Evolutionary conservation across 2,797 vertebrate genomes (phyloP).

Genomic region (Rhyacichthys aspro): DNA sequence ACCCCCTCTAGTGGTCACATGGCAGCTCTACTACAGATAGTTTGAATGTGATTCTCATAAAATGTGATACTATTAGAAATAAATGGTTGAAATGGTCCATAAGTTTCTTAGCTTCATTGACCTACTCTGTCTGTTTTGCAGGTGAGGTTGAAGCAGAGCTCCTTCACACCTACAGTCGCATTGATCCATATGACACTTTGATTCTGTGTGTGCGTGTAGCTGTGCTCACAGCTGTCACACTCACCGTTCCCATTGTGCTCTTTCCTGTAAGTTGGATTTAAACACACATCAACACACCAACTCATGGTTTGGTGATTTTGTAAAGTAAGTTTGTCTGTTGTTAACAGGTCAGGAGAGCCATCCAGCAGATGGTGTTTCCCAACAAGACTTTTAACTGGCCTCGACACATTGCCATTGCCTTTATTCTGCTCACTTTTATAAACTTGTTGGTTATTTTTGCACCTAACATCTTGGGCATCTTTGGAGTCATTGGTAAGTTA

Average conservation of each 20-base stretch:
- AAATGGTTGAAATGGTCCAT: background rate
- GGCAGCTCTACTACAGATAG: conserved; percentile 1
- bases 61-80: background rate
- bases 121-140: conserved; percentile 52
- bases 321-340: background rate
- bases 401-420: conserved; percentile 86
- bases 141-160: conserved; percentile 91
- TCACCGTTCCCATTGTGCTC: conserved; percentile 96
- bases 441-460: conserved; percentile 97
- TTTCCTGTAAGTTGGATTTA: conserved; percentile 87
- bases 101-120: background rate
- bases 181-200: conserved; percentile 91
- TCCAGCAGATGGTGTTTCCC: conserved; percentile 94
- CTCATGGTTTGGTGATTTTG: rapidly evolving
- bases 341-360: conserved; percentile 91
- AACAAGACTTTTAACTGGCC: conserved; percentile 92
- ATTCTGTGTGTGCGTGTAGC: conserved; percentile 96
- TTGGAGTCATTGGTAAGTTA: conserved; percentile 92
- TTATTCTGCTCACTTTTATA: conserved; percentile 86
- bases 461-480: conserved; percentile 96
- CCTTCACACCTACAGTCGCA: conserved; percentile 93
- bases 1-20: conserved; percentile 60
- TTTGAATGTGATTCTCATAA: background rate
- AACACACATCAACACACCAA: too few relatives aligned
- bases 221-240: conserved; percentile 93